Conservation (phyloP, 2,888 invertebrate species). For the Drosophila falleni region DNA sequence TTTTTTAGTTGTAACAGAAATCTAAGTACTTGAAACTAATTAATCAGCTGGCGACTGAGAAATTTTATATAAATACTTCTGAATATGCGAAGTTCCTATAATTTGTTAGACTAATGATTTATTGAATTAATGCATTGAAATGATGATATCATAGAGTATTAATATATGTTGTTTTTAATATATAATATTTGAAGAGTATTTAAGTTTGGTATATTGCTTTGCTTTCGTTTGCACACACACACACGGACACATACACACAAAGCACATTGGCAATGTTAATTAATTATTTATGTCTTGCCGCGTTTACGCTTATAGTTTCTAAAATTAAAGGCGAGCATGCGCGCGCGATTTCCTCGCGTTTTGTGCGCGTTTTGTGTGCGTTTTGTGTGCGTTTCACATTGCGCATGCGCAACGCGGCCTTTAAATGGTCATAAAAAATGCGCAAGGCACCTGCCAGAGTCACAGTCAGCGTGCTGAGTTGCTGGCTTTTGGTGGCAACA, state of each 20-base stretch:
- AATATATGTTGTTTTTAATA: not conserved
- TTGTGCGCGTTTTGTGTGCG: too few species aligned
- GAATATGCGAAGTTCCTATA: not conserved
- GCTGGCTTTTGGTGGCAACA: too few species aligned
- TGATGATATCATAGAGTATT: not conserved
- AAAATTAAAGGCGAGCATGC: constrained; percentile 44
- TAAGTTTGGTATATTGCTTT: constrained; percentile 3
- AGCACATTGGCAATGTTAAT: constrained; percentile 38
- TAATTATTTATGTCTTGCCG: constrained; percentile 66
- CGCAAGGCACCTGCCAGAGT: constrained; percentile 45
- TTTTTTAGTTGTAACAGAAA: too few species aligned
- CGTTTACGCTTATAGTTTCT: constrained; percentile 66
- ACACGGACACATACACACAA: not conserved
- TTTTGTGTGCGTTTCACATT: constrained; percentile 53
- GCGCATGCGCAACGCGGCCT: constrained; percentile 65
- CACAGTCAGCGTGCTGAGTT: not conserved
- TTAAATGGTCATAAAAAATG: constrained; percentile 69
- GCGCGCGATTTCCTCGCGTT: constrained; percentile 59
- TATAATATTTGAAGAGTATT: constrained; percentile 9
- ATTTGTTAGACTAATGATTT: not conserved
- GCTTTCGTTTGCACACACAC: constrained; percentile 15
- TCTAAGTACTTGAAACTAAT: not conserved
- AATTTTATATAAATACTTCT: not conserved
- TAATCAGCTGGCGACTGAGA: too few species aligned
- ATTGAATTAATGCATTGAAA: not conserved